These are phyloP conservation scores for Oligia latruncula DNA, from an alignment of 2,888 invertebrate species.

Conservation along the genomic window DNA sequence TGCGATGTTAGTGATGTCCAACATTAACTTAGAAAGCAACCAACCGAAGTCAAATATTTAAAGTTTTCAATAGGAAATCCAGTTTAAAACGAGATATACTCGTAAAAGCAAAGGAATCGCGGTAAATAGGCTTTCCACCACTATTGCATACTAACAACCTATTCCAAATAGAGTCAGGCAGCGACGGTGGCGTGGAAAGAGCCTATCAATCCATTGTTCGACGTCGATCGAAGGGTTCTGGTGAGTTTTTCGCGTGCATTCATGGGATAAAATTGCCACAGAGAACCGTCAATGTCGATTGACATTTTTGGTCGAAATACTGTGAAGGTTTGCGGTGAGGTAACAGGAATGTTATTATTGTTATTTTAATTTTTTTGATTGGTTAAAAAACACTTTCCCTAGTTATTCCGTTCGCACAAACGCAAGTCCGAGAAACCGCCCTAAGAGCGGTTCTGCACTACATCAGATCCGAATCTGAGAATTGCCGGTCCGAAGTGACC, in stretches of 20 bases:
- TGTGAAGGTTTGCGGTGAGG: neutral
- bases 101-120: neutral
- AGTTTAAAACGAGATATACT: neutral
- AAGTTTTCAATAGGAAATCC: neutral
- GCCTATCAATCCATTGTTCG: constrained; percentile 10
- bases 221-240: neutral
- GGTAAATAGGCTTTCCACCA: neutral
- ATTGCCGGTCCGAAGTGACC: too few species aligned
- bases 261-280: constrained; percentile 6
- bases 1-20: too few species aligned
- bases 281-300: neutral
- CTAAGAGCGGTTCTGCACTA: too few species aligned
- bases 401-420: too few species aligned
- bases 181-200: constrained; percentile 16
- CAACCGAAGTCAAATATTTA: neutral
- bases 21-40: too few species aligned
- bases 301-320: neutral
- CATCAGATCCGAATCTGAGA: too few species aligned
- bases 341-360: neutral
- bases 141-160: neutral
- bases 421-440: too few species aligned
- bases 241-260: constrained; percentile 30
- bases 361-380: too few species aligned
- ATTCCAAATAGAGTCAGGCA: neutral
- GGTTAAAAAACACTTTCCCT: too few species aligned